These are phyloP conservation scores for Apoda limacodes DNA, from an alignment of 2,888 invertebrate species.

Conservation along the genomic window DNA sequence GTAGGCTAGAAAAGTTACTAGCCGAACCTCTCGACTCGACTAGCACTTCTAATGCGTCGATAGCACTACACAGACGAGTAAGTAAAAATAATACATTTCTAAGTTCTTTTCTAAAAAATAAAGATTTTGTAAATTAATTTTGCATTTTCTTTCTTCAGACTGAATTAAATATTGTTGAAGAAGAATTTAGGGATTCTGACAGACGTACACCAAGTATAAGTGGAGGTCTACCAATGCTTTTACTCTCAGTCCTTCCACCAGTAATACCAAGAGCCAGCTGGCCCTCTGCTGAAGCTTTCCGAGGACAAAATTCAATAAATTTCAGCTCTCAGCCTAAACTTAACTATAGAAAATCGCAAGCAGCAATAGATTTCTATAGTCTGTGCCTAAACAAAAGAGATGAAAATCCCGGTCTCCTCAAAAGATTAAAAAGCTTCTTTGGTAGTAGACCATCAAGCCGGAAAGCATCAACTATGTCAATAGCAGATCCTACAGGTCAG, in stretches of 20 bases:
- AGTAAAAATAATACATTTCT: constrained; percentile 8
- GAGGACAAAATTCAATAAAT: constrained; percentile 71
- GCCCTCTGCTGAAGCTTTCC: constrained; percentile 78
- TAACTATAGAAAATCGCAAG: constrained; percentile 67
- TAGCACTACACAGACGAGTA: constrained; percentile 44
- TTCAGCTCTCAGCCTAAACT: constrained; percentile 76
- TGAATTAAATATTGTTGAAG: constrained; percentile 57
- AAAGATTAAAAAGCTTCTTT: constrained; percentile 71
- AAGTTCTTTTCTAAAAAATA: no score
- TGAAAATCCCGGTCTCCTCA: constrained; percentile 66
- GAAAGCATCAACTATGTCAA: constrained; percentile 76
- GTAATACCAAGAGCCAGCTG: constrained; percentile 82
- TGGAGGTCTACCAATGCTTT: constrained; percentile 76
- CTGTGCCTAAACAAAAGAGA: constrained; percentile 67
- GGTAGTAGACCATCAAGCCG: constrained; percentile 74
- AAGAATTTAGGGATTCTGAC: constrained; percentile 38
- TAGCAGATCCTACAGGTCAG: constrained; percentile 66
- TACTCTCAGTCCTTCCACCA: constrained; percentile 79
- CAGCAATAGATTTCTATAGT: constrained; percentile 71
- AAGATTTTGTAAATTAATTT: background rate
- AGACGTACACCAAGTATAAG: constrained; percentile 74
- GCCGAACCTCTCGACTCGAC: constrained; percentile 72
- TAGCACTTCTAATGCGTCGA: constrained; percentile 65
- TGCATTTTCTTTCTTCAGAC: constrained; percentile 31
- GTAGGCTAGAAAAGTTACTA: constrained; percentile 77